phyloP scores from a whole-genome alignment of 1,140 invertebrate genomes.

The Caenorhabditis remanei region DNA sequence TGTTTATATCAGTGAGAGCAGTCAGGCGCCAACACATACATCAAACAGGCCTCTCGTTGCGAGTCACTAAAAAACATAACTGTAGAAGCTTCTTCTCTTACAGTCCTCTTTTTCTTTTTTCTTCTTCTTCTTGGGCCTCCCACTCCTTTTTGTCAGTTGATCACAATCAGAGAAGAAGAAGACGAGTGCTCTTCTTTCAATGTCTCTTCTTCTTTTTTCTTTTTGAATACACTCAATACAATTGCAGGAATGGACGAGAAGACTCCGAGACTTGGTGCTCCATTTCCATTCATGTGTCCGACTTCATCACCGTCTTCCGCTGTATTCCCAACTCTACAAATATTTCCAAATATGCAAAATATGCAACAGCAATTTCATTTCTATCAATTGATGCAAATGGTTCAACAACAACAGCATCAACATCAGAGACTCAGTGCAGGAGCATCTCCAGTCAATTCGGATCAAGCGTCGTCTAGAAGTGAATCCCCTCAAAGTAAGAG shows the following conservation, averaged over 20 bases:
- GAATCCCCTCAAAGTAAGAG: conserved; percentile 40
- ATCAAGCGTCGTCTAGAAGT: conserved; percentile 44
- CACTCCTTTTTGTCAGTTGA: conserved; percentile 53
- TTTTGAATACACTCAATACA: neutral
- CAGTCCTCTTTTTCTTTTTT: neutral
- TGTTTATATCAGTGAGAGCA: conserved; percentile 51
- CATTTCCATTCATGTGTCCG: conserved; percentile 45
- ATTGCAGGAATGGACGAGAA: conserved; percentile 45
- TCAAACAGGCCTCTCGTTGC: neutral
- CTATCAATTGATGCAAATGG: neutral
- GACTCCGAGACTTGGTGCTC: conserved; percentile 22
- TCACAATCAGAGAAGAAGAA: conserved; percentile 20
- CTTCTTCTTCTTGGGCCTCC: neutral
- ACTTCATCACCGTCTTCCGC: conserved; percentile 23
- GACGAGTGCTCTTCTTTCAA: neutral
- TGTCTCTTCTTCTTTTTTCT: too few species aligned
- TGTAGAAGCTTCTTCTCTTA: conserved; percentile 25
- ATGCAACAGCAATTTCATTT: conserved; percentile 21
- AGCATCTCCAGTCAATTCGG: conserved; percentile 27
- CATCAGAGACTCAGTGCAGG: conserved; percentile 21
- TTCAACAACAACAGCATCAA: neutral
- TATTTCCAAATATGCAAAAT: conserved; percentile 22
- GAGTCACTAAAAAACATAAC: conserved; percentile 56
- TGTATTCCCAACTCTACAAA: conserved; percentile 28
- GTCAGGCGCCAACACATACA: conserved; percentile 15